Base-by-base conservation (phyloP, 2,113 vertebrate species). In the Cettia cetti region DNA sequence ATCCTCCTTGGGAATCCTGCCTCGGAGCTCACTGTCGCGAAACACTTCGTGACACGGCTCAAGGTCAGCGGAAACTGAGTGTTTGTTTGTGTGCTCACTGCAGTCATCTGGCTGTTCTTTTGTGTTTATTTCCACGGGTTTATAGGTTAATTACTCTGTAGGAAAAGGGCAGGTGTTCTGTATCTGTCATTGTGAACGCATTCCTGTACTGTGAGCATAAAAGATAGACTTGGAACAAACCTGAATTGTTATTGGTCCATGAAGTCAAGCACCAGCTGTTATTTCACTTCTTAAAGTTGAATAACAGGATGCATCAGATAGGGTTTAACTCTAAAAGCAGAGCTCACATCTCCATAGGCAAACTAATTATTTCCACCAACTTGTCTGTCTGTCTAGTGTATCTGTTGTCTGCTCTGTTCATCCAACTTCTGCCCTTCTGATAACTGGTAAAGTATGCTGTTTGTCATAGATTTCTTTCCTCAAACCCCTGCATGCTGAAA, bases 1-100 rank as follows among this genome's bases (percentile, higher is more conserved):
- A 99, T 99, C 96, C 97, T 99, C 93, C 98, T 99, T 40, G 99
- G 99, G 61, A 99, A 98, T 81, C 99, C 99, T 4, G 98, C 98
- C 45, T 97, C 99, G 0, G 99, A 99, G 66, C 98, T 99, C 93
- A 98, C 28, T 70, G 97, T 99, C 0, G 97, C 98, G 0, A 97
- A 97, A 22, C 98, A 99, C 97, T 99, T 99, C 42, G 98, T 98
- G 93, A 97, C 94, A 5, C 98, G 99, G 86, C 96, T 99, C 81
- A 98, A 98, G 99, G 99, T 99, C 31, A 98, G 98, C 82, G 47
- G 57, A 31, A 92, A 28, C 15, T 18, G 14, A 42, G 2, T 18
- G 4, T 39, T 63, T 63, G 21, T 76, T 57, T 61, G 71, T 23
- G 2, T 30, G 42, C 24, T 65, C 5, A 0, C 30, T 56, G 21